Percentiles rank a stretch among this genome's conserved stretches.
Evolutionary conservation across 2,113 vertebrate genomes (phyloP).

Genomic region (Crotalus viridis): DNA sequence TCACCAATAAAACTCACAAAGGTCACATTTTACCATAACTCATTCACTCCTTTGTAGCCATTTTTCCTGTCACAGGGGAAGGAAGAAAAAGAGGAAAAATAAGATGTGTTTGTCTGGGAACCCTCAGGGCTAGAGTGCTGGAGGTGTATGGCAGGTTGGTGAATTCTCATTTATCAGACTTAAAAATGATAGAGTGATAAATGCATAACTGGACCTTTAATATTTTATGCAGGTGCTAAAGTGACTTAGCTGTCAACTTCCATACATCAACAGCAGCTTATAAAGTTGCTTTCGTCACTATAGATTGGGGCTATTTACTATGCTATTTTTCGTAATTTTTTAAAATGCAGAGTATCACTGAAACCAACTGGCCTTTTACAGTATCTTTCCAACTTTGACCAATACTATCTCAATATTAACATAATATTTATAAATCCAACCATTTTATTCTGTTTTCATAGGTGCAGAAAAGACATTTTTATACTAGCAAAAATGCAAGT

Average conservation of each 20-base stretch:
- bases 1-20: conserved; percentile 76
- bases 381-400: conserved; percentile 22
- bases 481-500: conserved; percentile 5
- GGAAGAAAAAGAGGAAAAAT: conserved; percentile 69
- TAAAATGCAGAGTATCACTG: conserved; percentile 63
- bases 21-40: conserved; percentile 83
- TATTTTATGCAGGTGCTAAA: conserved; percentile 84
- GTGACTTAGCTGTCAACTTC: conserved; percentile 79
- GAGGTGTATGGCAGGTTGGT: conserved; percentile 77
- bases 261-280: conserved; percentile 77
- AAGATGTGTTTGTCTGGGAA: conserved; percentile 78
- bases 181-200: conserved; percentile 84
- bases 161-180: conserved; percentile 84
- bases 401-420: conserved; percentile 6
- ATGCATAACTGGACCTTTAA: conserved; percentile 83
- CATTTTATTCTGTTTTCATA: neutral
- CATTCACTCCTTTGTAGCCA: conserved; percentile 74
- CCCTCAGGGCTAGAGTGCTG: conserved; percentile 74
- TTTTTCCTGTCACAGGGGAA: conserved; percentile 69
- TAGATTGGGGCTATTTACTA: conserved; percentile 73
- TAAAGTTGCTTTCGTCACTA: conserved; percentile 74
- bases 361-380: conserved; percentile 43
- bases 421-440: neutral
- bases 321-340: conserved; percentile 69
- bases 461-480: neutral